Evolutionary conservation across 2,888 invertebrate species (phyloP).

Genomic region (Bellardia bayeri): DNA sequence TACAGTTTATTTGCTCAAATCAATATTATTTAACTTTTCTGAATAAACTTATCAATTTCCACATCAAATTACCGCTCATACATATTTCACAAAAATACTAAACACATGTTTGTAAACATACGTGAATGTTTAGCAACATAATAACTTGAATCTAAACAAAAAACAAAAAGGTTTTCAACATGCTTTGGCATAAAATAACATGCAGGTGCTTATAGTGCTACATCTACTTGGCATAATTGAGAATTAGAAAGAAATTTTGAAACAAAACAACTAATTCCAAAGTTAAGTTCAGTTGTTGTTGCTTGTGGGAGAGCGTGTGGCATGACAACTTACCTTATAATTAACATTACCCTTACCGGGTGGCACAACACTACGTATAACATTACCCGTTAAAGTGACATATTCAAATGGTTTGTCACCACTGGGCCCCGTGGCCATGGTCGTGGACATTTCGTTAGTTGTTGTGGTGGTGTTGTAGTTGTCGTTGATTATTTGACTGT

Average conservation of each 20-base stretch:
- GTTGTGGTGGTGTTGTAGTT: slow-evolving; percentile 70
- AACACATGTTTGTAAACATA: slow-evolving; percentile 10
- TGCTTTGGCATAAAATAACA: slow-evolving; percentile 16
- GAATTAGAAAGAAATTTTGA: background rate
- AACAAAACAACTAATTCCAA: background rate
- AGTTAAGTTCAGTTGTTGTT: slow-evolving; percentile 13
- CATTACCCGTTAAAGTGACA: slow-evolving; percentile 83
- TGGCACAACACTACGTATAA: slow-evolving; percentile 84
- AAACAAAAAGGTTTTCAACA: background rate
- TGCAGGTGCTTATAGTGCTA: slow-evolving; percentile 6
- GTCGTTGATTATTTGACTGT: slow-evolving; percentile 67
- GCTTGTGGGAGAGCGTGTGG: background rate
- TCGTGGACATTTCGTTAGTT: slow-evolving; percentile 73
- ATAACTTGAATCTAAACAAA: background rate
- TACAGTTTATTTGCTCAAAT: too few relatives aligned
- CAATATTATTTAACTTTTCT: too few relatives aligned
- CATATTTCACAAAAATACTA: background rate
- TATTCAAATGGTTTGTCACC: slow-evolving; percentile 83
- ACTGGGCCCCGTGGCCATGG: slow-evolving; percentile 73
- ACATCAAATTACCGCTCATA: background rate
- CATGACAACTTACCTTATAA: slow-evolving; percentile 81
- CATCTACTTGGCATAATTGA: background rate
- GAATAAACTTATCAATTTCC: too few relatives aligned
- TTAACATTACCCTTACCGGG: slow-evolving; percentile 83
- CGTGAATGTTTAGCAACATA: slow-evolving; percentile 1